Evolutionary conservation across 2,888 invertebrate species (phyloP), one percentile per base, ranked within the genome.

Genomic region (Athalia cordata): DNA sequence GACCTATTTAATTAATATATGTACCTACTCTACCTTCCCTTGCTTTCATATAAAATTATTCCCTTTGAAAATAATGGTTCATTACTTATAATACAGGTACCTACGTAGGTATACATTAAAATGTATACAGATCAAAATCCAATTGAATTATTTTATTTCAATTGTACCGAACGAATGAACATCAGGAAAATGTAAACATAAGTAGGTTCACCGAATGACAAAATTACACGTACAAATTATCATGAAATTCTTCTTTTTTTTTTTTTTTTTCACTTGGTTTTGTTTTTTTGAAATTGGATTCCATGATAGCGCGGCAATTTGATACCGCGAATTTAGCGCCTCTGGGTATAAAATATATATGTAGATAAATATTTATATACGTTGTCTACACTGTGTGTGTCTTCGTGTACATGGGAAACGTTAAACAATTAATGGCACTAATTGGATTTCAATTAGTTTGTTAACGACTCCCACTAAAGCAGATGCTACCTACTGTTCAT

Each of bases 381-480:
- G 55, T 55, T 29, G 29, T 29, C 29, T 29, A 29, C 29, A 29
- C 29, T 29, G 29, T 29, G 6, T 11, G 5, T 55, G 55, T 11
- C 29, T 29, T 29, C 29, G 29, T 29, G 29, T 29, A 29, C 52
- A 72, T 72, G 47, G 45, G 72, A 57, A 52, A 72, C 72, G 72
- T 59, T 72, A 72, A 72, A 84, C 87, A 85, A 89, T 89, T 88
- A 88, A 88, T 88, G 85, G 85, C 84, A 80, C 83, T 86, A 87
- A 89, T 88, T 88, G 88, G 87, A 87, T 87, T 88, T 84, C 88
- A 89, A 88, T 89, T 88, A 88, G 85, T 80, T 84, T 82, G 86
- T 82, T 84, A 85, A 85, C 83, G 86, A 85, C 84, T 83, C 49
- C 45, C 62, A 55, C 55, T n/a, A 15, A 59, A 72, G 72, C 72